Evolutionary conservation across 2,888 invertebrate species (phyloP).

Genomic region (Euphydryas editha): DNA sequence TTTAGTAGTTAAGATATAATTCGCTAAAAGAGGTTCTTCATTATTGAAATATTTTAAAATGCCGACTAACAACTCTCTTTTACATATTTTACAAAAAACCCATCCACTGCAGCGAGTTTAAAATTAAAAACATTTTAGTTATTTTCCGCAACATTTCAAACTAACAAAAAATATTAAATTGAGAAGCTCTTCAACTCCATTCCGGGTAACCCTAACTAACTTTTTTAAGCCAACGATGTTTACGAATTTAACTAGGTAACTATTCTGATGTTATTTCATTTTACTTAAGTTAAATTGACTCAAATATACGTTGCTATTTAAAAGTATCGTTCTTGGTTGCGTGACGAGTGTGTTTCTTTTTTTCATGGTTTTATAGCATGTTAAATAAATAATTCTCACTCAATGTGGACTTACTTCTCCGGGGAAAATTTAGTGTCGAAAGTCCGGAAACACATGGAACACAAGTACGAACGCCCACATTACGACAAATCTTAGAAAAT

Average conservation of each 20-base stretch:
- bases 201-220: slow-evolving; percentile 31
- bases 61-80: background rate
- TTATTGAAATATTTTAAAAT: slow-evolving; percentile 18
- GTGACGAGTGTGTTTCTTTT: too few species aligned
- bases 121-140: slow-evolving; percentile 27
- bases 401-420: too few species aligned
- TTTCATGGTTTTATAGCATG: too few species aligned
- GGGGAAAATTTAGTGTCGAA: too few species aligned
- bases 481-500: too few species aligned
- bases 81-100: slow-evolving; percentile 7
- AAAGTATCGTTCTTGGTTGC: too few species aligned
- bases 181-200: slow-evolving; percentile 18
- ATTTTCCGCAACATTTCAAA: slow-evolving; percentile 31
- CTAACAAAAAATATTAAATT: slow-evolving; percentile 20
- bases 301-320: background rate
- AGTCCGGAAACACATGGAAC: too few species aligned
- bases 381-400: too few species aligned
- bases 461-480: too few species aligned
- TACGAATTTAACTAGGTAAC: slow-evolving; percentile 33
- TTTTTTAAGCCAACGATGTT: slow-evolving; percentile 27
- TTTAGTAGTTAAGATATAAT: slow-evolving; percentile 11
- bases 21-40: slow-evolving; percentile 13
- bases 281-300: slow-evolving; percentile 20
- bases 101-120: slow-evolving; percentile 15
- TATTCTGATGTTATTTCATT: slow-evolving; percentile 21